These are phyloP conservation scores for Leptopilina myrica DNA, from an alignment of 2,888 invertebrate genomes.

Conservation along the genomic window DNA sequence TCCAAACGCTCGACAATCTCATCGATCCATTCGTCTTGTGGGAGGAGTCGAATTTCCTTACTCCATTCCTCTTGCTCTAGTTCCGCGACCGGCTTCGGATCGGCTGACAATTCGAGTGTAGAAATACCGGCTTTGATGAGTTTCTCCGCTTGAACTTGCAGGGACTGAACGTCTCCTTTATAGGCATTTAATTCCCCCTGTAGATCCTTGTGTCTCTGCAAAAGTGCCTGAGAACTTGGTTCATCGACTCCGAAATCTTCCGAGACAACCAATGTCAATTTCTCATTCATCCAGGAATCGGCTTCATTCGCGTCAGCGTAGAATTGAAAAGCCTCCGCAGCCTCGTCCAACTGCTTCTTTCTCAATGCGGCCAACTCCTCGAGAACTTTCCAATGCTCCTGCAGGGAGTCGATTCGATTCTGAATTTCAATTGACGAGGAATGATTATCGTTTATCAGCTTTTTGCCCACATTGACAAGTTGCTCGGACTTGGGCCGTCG, in stretches of 20 bases:
- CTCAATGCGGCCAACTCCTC: conserved; percentile 87
- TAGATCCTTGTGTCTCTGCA: conserved; percentile 91
- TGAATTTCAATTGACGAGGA: conserved; percentile 89
- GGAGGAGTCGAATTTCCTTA: conserved; percentile 86
- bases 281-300: conserved; percentile 98
- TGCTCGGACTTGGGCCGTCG: conserved; percentile 85
- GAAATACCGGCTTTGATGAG: conserved; percentile 87
- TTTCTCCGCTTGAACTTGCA: conserved; percentile 88
- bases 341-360: conserved; percentile 88
- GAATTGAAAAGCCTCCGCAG: conserved; percentile 96
- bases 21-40: conserved; percentile 95
- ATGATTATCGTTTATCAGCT: conserved; percentile 88
- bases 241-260: conserved; percentile 96
- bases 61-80: conserved; percentile 76
- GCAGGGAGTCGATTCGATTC: conserved; percentile 86
- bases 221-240: conserved; percentile 91
- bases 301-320: conserved; percentile 98
- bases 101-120: conserved; percentile 78
- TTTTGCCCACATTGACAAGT: conserved; percentile 84
- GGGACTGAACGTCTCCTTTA: conserved; percentile 88
- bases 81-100: conserved; percentile 73
- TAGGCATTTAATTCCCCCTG: conserved; percentile 94
- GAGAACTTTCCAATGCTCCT: conserved; percentile 93
- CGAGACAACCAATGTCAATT: conserved; percentile 92
- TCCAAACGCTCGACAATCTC: conserved; percentile 91